Conservation (phyloP, 1,140 invertebrate genomes). For the Drosophila chauvacae region DNA sequence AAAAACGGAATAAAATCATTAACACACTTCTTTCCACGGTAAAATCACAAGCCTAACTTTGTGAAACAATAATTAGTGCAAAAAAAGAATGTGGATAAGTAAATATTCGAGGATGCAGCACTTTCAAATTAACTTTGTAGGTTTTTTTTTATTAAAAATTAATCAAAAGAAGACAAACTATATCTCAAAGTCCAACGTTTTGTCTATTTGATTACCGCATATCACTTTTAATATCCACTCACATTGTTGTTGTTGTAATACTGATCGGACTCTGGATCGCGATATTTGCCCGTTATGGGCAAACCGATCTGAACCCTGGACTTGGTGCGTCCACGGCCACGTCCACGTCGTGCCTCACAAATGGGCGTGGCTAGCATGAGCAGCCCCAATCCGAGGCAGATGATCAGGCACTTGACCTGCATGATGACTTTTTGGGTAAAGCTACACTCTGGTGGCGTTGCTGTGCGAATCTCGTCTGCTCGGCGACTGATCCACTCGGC, state of each 20-base stretch:
- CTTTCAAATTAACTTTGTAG: background rate
- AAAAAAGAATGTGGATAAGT: background rate
- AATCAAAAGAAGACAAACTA: background rate
- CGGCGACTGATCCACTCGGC: constrained; percentile 55
- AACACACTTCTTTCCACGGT: no score
- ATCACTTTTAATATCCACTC: constrained; percentile 82
- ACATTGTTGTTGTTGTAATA: constrained; percentile 95
- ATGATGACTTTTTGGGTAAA: constrained; percentile 58
- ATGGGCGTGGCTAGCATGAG: constrained; percentile 73
- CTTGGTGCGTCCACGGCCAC: constrained; percentile 88
- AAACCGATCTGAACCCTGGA: constrained; percentile 92
- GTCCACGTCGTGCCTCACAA: constrained; percentile 86
- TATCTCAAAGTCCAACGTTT: background rate
- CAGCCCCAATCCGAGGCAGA: constrained; percentile 68
- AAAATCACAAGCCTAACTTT: background rate
- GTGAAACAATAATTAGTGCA: no score
- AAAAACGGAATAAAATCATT: no score
- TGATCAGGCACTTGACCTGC: constrained; percentile 69
- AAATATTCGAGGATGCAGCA: background rate
- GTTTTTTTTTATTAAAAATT: background rate
- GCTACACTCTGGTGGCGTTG: constrained; percentile 39
- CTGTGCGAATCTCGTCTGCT: constrained; percentile 74
- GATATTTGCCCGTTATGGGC: constrained; percentile 93
- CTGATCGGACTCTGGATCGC: constrained; percentile 93
- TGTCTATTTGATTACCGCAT: background rate